Evolutionary conservation across 92 coral and sea anemone species (phyloP).

Genomic region (Chrysogorgia sp.): DNA sequence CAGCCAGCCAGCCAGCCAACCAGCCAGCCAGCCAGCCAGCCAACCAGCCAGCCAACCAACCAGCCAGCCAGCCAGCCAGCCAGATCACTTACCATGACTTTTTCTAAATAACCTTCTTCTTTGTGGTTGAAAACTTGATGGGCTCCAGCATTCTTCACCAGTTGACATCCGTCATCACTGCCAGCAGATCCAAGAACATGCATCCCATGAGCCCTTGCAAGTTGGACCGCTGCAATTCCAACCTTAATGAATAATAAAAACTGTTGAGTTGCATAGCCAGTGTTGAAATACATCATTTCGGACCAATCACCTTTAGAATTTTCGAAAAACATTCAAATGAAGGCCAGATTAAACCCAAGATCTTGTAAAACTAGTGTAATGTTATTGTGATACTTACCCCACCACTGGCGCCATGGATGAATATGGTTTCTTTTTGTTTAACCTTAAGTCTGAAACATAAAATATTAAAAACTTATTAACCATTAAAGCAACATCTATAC

Average conservation of each 20-base stretch:
- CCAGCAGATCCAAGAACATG: conserved; percentile 96
- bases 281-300: no score
- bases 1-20: no score
- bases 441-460: conserved; percentile 59
- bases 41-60: no score
- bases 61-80: no score
- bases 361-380: no score
- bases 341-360: no score
- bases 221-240: conserved; percentile 90
- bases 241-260: no score
- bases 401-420: conserved; percentile 97
- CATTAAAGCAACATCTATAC: neutral
- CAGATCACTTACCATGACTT: conserved; percentile 81
- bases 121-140: conserved; percentile 82
- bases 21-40: no score
- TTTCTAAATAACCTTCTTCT: conserved; percentile 69
- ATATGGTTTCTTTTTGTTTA: conserved; percentile 79
- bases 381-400: no score
- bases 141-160: conserved; percentile 83
- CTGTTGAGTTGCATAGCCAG: no score
- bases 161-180: conserved; percentile 74
- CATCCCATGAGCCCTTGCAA: conserved; percentile 90
- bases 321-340: no score
- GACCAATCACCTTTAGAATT: no score
- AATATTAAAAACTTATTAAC: neutral